A percentile compares a stretch with the other conserved stretches of the same genome.
Conservation (phyloP, 2,113 vertebrate species). For the Gymnocephalus cernua region DNA sequence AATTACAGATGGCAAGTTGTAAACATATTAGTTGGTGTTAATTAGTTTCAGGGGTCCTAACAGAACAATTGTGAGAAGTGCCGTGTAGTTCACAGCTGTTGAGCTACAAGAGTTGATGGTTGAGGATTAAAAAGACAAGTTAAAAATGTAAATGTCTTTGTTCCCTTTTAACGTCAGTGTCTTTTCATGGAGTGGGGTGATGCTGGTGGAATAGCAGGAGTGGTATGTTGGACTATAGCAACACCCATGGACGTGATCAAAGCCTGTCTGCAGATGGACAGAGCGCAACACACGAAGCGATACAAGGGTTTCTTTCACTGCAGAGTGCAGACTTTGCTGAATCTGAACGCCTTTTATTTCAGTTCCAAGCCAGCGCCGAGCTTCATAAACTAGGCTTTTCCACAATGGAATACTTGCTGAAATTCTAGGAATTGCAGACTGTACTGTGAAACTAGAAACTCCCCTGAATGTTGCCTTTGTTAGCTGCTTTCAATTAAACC, state of each 20-base stretch:
- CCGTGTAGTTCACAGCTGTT: conserved; percentile 23
- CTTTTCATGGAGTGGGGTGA: conserved; percentile 73
- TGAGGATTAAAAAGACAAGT: not conserved
- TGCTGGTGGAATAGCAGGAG: conserved; percentile 90
- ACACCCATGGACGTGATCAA: conserved; percentile 97
- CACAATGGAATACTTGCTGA: conserved; percentile 51
- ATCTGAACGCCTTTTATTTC: conserved; percentile 24
- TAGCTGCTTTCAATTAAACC: conserved; percentile 74
- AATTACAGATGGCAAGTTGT: too few relatives aligned
- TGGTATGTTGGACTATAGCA: conserved; percentile 88
- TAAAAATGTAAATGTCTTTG: not conserved
- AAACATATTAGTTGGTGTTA: not conserved
- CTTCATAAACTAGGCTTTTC: conserved; percentile 46
- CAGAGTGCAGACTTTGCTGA: conserved; percentile 5
- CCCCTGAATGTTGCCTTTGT: conserved; percentile 77
- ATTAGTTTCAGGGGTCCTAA: conserved; percentile 34
- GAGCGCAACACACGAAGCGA: conserved; percentile 73
- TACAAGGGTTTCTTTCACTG: conserved; percentile 91
- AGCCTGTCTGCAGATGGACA: conserved; percentile 90
- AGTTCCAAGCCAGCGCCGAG: conserved; percentile 38
- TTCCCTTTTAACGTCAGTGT: not conserved
- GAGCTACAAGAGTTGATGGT: conserved; percentile 2
- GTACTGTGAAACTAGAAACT: conserved; percentile 51
- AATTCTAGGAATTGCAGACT: conserved; percentile 68
- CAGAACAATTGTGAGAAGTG: conserved; percentile 20